Evolutionary conservation across 2,888 invertebrate species (phyloP).

Genomic region (Coremacera marginata): DNA sequence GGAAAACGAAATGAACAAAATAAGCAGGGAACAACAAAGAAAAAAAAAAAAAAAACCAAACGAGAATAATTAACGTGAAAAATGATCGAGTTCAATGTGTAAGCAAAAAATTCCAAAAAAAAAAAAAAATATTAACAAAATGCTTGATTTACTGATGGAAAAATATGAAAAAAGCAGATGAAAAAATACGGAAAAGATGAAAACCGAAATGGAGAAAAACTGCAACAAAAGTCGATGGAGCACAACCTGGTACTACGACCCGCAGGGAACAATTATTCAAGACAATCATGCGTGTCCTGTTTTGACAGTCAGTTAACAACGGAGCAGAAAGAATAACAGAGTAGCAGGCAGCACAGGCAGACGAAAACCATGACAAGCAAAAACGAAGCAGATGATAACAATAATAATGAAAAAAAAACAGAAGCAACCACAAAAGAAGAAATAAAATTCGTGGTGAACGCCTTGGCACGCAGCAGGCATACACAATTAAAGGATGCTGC

Average conservation of each 20-base stretch:
- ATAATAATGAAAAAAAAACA: not conserved
- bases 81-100: not conserved
- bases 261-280: slow-evolving; percentile 18
- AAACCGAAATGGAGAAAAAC: not conserved
- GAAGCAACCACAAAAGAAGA: not conserved
- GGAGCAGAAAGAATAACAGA: not conserved
- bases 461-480: slow-evolving; percentile 4
- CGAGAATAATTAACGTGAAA: slow-evolving; percentile 11
- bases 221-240: not conserved
- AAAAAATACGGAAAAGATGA: not conserved
- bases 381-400: not conserved
- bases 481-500: slow-evolving; percentile 18
- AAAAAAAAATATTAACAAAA: not conserved
- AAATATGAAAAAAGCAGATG: not conserved
- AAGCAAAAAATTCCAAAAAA: not conserved
- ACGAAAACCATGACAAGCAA: not conserved
- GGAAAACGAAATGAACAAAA: not conserved
- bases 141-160: not conserved
- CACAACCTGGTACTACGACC: not conserved
- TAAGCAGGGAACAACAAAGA: not conserved
- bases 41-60: not conserved
- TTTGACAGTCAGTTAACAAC: not conserved
- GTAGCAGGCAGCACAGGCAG: not conserved
- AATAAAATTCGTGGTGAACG: slow-evolving; percentile 4
- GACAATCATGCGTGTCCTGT: slow-evolving; percentile 8